Conservation (phyloP, 1,140 invertebrate genomes). For the Cydia pomonella region DNA sequence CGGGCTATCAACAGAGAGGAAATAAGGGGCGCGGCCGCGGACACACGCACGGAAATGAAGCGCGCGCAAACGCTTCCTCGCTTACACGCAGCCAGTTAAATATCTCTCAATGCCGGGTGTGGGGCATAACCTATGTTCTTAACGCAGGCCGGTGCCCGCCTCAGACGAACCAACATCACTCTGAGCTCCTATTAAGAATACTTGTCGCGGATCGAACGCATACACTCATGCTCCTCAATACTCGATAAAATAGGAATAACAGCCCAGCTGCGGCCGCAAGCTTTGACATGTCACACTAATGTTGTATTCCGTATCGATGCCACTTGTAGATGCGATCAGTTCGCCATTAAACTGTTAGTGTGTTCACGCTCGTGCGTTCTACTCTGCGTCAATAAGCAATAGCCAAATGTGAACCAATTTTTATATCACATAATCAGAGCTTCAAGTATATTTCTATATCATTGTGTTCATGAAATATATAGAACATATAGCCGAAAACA, state of each 20-base stretch:
- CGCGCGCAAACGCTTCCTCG: slow-evolving; percentile 45
- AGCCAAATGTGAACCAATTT: too few species aligned
- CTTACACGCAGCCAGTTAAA: slow-evolving; percentile 43
- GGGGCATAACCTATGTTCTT: not conserved
- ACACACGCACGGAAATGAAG: slow-evolving; percentile 63
- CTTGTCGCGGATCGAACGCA: not conserved
- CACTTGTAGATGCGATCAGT: slow-evolving; percentile 6
- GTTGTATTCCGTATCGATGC: slow-evolving; percentile 16
- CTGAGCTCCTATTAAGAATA: too few species aligned
- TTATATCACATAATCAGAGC: too few species aligned
- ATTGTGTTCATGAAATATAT: too few species aligned
- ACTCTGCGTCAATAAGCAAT: too few species aligned
- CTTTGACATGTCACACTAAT: slow-evolving; percentile 1
- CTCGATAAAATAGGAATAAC: not conserved
- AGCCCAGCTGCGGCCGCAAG: slow-evolving; percentile 3
- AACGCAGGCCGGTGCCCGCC: not conserved
- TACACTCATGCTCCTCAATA: not conserved
- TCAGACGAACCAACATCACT: not conserved
- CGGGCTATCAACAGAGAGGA: slow-evolving; percentile 48
- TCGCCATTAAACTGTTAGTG: not conserved
- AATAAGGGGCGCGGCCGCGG: slow-evolving; percentile 51
- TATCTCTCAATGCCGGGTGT: slow-evolving; percentile 16
- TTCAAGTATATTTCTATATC: too few species aligned
- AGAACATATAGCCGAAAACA: too few species aligned
- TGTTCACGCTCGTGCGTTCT: not conserved